These are phyloP conservation scores for Pelobates fuscus DNA, from an alignment of 2,113 vertebrate genomes.

Conservation along the genomic window DNA sequence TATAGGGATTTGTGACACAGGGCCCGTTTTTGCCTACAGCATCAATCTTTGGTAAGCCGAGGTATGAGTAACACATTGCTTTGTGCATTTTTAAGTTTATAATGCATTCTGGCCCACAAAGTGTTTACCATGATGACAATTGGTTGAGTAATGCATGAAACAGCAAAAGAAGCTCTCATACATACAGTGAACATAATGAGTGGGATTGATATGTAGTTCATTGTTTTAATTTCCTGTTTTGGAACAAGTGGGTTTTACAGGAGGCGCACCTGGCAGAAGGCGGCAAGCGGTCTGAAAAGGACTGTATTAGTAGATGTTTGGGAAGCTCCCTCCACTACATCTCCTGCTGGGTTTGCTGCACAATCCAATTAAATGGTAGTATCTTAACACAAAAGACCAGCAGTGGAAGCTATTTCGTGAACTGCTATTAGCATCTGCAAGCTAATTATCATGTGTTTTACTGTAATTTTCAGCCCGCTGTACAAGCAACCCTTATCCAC, in stretches of 20 bases:
- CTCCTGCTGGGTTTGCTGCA: slow-evolving; percentile 32
- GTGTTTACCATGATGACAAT: no score
- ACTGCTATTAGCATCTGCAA: slow-evolving; percentile 31
- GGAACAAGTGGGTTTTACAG: slow-evolving; percentile 20
- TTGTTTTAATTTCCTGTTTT: slow-evolving; percentile 25
- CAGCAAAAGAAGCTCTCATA: slow-evolving; percentile 18
- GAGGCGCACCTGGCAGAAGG: slow-evolving; percentile 27
- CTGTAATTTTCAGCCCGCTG: slow-evolving; percentile 13
- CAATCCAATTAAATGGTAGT: slow-evolving; percentile 29
- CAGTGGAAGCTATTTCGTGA: slow-evolving; percentile 9
- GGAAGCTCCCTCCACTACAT: neutral
- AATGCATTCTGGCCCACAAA: no score
- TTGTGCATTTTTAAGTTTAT: no score
- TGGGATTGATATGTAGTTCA: slow-evolving; percentile 27
- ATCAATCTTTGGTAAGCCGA: no score
- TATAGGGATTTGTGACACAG: no score
- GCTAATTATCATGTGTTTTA: slow-evolving; percentile 18
- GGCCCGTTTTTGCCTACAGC: no score
- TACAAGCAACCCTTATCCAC: neutral
- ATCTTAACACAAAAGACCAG: slow-evolving; percentile 28
- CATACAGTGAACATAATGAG: slow-evolving; percentile 13
- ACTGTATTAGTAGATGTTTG: slow-evolving; percentile 5
- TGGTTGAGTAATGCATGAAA: no score
- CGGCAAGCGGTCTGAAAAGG: neutral
- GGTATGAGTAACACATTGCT: no score